Evolutionary conservation across 2,113 vertebrate genomes (phyloP).

Genomic region (Indicator maculatus): DNA sequence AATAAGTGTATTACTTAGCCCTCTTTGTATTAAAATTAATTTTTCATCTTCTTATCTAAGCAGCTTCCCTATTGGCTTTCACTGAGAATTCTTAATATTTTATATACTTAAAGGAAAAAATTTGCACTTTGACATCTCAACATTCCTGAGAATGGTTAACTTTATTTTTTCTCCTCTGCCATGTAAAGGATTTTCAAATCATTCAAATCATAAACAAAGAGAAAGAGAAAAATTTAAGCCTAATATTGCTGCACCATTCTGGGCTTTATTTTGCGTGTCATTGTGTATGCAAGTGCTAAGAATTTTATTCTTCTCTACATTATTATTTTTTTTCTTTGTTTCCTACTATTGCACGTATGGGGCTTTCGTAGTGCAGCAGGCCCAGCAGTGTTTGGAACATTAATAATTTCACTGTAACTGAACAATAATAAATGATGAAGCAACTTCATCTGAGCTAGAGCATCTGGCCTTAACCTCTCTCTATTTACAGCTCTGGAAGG

Average conservation of each 20-base stretch:
- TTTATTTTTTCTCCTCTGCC: constrained; percentile 28
- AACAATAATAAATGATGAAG: constrained; percentile 33
- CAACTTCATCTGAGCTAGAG: constrained; percentile 35
- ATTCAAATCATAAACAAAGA: not conserved
- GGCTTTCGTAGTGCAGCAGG: constrained; percentile 2
- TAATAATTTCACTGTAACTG: constrained; percentile 38
- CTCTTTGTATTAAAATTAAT: constrained; percentile 78
- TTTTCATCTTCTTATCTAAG: constrained; percentile 78
- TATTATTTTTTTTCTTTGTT: constrained; percentile 52
- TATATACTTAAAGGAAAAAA: constrained; percentile 71
- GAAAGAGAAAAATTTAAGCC: not conserved
- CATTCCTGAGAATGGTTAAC: constrained; percentile 53
- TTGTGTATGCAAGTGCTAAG: not conserved
- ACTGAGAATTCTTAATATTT: constrained; percentile 76
- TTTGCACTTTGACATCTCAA: constrained; percentile 70
- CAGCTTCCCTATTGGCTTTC: constrained; percentile 73
- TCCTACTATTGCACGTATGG: constrained; percentile 23
- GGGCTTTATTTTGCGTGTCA: constrained; percentile 15
- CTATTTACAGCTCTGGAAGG: constrained; percentile 14
- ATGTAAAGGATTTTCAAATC: constrained; percentile 35
- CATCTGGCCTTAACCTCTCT: constrained; percentile 55
- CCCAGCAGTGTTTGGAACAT: not conserved
- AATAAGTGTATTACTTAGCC: constrained; percentile 75
- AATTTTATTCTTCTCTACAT: constrained; percentile 2
- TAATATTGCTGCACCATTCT: not conserved